A percentile compares a stretch with the other conserved stretches of the same genome.
These are phyloP conservation scores for Candidula unifasciata DNA, from an alignment of 2,888 invertebrate species.

Conservation along the genomic window DNA sequence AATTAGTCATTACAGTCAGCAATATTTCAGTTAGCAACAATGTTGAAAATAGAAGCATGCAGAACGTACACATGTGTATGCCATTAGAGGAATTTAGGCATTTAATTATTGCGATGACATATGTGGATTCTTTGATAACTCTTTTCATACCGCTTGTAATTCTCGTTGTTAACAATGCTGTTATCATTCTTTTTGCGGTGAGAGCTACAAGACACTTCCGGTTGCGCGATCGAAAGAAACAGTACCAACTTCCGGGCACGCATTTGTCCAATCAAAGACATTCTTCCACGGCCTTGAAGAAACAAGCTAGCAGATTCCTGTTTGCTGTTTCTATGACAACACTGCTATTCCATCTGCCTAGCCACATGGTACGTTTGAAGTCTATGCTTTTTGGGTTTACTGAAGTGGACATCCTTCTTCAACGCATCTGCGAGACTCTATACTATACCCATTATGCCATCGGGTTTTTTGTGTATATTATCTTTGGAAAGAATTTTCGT, in stretches of 20 bases:
- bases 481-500: constrained; percentile 35
- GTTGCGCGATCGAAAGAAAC: neutral
- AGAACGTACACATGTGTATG: neutral
- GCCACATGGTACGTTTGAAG: constrained; percentile 33
- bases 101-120: constrained; percentile 6
- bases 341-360: constrained; percentile 38
- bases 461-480: constrained; percentile 30
- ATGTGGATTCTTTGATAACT: constrained; percentile 35
- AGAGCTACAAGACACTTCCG: neutral
- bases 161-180: constrained; percentile 26
- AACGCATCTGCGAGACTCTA: constrained; percentile 16
- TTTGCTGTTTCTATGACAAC: constrained; percentile 38
- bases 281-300: constrained; percentile 16
- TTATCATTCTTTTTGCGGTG: constrained; percentile 20
- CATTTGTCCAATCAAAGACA: neutral
- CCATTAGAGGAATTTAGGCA: constrained; percentile 22
- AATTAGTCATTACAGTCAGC: neutral
- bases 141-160: constrained; percentile 22
- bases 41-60: neutral
- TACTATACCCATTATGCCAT: constrained; percentile 40
- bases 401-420: neutral
- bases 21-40: neutral
- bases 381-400: constrained; percentile 6
- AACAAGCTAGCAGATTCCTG: constrained; percentile 33
- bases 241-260: constrained; percentile 9